Evolutionary conservation across 2,888 invertebrate species (phyloP).

Genomic region (Oligia strigilis): DNA sequence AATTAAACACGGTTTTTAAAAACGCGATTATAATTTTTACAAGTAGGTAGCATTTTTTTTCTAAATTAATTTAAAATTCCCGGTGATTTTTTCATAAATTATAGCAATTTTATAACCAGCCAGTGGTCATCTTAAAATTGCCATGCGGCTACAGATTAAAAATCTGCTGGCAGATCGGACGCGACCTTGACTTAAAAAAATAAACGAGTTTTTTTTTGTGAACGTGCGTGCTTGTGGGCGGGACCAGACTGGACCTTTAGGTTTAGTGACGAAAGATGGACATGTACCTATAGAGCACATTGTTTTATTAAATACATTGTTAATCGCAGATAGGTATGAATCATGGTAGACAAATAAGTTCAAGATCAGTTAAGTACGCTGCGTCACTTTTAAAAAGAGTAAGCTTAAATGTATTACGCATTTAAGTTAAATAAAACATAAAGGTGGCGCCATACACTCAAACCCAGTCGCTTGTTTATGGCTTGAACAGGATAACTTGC

Average conservation of each 20-base stretch:
- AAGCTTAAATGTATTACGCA: background rate
- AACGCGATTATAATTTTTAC: background rate
- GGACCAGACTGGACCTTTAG: slow-evolving; percentile 40
- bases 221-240: slow-evolving; percentile 58
- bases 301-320: slow-evolving; percentile 9
- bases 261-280: slow-evolving; percentile 22
- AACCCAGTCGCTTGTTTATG: slow-evolving; percentile 19
- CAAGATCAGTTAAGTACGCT: background rate
- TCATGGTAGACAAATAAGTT: slow-evolving; percentile 24
- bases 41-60: background rate
- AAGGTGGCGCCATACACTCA: slow-evolving; percentile 22
- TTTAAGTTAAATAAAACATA: background rate
- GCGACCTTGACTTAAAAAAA: slow-evolving; percentile 73
- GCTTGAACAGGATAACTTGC: slow-evolving; percentile 25
- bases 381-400: background rate
- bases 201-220: slow-evolving; percentile 75
- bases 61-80: background rate
- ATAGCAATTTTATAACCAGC: slow-evolving; percentile 4
- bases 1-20: background rate
- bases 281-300: slow-evolving; percentile 5
- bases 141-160: slow-evolving; percentile 41
- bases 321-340: slow-evolving; percentile 16
- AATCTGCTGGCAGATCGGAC: slow-evolving; percentile 51
- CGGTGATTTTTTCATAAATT: background rate
- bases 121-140: slow-evolving; percentile 18